phyloP scores from a whole-genome alignment of 1,140 invertebrate species.

The Macrocentrus cingulum region DNA sequence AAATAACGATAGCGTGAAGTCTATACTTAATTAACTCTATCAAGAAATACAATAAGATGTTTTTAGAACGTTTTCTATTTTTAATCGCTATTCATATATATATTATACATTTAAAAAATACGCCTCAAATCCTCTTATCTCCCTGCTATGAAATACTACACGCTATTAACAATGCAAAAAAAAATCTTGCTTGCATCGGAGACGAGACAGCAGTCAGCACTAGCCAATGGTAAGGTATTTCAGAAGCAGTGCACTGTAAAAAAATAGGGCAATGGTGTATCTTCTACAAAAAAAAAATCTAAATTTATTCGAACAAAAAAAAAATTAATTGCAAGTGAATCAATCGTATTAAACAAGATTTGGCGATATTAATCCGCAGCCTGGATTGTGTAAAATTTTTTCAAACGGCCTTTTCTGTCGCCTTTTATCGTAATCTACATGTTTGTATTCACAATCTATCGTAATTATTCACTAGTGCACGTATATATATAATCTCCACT shows the following conservation, averaged over 20 bases:
- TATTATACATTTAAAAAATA: neutral
- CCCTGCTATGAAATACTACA: neutral
- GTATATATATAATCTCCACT: no score
- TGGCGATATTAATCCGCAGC: slow-evolving; percentile 14
- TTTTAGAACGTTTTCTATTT: neutral
- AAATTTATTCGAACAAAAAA: neutral
- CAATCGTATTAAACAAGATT: slow-evolving; percentile 24
- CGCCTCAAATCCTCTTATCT: neutral
- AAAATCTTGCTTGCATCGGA: slow-evolving; percentile 42
- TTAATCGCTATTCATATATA: no score
- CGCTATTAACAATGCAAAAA: slow-evolving; percentile 40
- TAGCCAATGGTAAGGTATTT: slow-evolving; percentile 46
- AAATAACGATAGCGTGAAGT: no score
- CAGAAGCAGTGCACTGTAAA: slow-evolving; percentile 56
- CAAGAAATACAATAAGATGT: neutral
- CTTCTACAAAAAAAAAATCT: neutral
- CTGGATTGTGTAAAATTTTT: neutral
- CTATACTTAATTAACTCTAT: neutral
- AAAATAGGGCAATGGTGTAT: slow-evolving; percentile 40
- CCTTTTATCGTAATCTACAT: no score
- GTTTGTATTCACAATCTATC: no score
- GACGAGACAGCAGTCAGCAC: slow-evolving; percentile 43
- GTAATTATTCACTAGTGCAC: no score
- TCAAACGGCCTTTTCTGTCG: neutral
- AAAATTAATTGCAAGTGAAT: neutral